Evolutionary conservation across 1,140 invertebrate genomes (phyloP), one percentile per base, ranked within the genome.

Genomic region (Propsilocerus akamusi): DNA sequence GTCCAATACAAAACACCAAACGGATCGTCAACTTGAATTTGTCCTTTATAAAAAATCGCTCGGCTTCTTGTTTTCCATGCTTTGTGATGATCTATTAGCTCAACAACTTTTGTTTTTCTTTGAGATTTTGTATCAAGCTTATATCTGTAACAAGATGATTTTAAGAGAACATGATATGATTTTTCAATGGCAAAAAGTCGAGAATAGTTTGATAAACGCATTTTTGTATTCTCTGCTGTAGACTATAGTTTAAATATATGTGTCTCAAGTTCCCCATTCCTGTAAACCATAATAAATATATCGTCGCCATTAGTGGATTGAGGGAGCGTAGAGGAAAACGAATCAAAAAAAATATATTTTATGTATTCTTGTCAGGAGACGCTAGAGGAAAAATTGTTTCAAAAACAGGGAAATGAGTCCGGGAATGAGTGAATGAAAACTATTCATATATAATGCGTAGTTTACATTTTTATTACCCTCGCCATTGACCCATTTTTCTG

Each of bases 11-110:
- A 41, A 41, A 41, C 34, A 41, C 34, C 22, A 41, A 41, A 20
- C 34, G 17, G 17, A 41, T 41, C 34, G 34, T 41, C 34, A 41
- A 41, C 34, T 41, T 41, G 34, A 41, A 41, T 41, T 41, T 41
- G 34, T 41, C 34, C 11, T 20, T 41, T 41, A 41, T 41, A 41
- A 41, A 41, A 41, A 41, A 41, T 41, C 34, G 22, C 34, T 41
- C 34, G 34, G 34, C 17, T 41, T 41, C 34, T 41, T 41, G 14
- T 41, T 41, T 41, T 41, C 34, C 34, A 41, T 41, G 17, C 14
- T 20, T 41, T 30, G 10, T 30, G 2, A 30, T 30, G 10, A 11
- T 30, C 3, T 30, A 12, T 30, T 30, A 12, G 28, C 14, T 12
- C 28, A 20, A 5, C 22, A 17, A 17, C 14, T 41, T 41, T 41